phyloP scores from a whole-genome alignment of 1,140 invertebrate genomes.

The Glossosoma conforme region DNA sequence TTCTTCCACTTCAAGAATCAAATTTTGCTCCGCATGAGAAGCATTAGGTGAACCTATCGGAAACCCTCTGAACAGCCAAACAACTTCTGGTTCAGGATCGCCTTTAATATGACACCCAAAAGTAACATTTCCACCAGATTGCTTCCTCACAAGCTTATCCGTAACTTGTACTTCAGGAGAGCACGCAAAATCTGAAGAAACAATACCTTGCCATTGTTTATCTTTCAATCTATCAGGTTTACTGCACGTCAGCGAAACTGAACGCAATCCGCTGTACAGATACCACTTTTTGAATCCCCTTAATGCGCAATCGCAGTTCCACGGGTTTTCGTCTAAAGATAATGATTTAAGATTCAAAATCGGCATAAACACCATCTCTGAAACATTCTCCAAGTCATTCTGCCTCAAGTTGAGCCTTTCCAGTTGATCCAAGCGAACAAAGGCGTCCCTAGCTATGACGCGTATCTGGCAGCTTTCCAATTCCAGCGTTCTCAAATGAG shows the following conservation, averaged over 20 bases:
- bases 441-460: constrained; percentile 59
- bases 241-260: constrained; percentile 59
- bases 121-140: constrained; percentile 69
- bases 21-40: constrained; percentile 38
- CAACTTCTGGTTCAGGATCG: constrained; percentile 70
- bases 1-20: constrained; percentile 42
- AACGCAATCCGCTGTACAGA: constrained; percentile 60
- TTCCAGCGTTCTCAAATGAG: constrained; percentile 66
- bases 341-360: constrained; percentile 66
- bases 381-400: constrained; percentile 63
- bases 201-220: constrained; percentile 62
- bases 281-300: constrained; percentile 71
- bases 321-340: constrained; percentile 70
- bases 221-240: constrained; percentile 55
- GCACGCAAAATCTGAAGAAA: constrained; percentile 67
- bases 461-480: constrained; percentile 63
- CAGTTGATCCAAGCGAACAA: constrained; percentile 59
- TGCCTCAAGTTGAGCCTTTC: constrained; percentile 67
- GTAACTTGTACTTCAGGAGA: constrained; percentile 57
- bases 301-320: constrained; percentile 76
- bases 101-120: constrained; percentile 68
- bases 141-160: constrained; percentile 56
- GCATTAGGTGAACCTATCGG: constrained; percentile 24
- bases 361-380: constrained; percentile 59
- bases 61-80: constrained; percentile 68